Evolutionary conservation across 2,888 invertebrate genomes (phyloP).

Genomic region (Megalurothrips usitatus): DNA sequence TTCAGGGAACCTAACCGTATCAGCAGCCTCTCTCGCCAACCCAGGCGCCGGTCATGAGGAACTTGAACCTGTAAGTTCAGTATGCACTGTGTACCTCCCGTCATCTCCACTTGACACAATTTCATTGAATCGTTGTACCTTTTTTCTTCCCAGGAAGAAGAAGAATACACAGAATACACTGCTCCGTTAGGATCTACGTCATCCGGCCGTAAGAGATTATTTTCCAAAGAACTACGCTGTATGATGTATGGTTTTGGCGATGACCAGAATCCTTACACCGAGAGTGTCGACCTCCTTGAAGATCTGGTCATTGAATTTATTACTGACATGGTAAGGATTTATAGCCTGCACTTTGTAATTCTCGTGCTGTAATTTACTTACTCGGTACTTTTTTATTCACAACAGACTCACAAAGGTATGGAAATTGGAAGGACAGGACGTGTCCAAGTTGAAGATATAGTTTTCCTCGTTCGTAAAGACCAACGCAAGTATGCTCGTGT

Average conservation of each 20-base stretch:
- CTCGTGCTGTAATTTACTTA: conserved; percentile 32
- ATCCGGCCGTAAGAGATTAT: conserved; percentile 72
- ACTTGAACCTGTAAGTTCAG: not conserved
- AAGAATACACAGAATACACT: conserved; percentile 63
- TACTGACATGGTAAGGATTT: conserved; percentile 72
- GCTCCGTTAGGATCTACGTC: conserved; percentile 62
- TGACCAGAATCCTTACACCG: conserved; percentile 97
- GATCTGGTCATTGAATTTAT: conserved; percentile 97
- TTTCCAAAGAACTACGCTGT: conserved; percentile 87
- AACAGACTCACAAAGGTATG: conserved; percentile 76
- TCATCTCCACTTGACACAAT: not conserved
- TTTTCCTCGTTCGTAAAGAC: conserved; percentile 93
- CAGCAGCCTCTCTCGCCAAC: not conserved
- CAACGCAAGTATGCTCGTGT: conserved; percentile 94
- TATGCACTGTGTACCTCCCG: not conserved
- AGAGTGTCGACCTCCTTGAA: conserved; percentile 95
- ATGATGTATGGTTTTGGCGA: conserved; percentile 99
- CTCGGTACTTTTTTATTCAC: conserved; percentile 36
- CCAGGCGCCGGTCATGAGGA: not conserved
- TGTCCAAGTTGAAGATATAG: conserved; percentile 97
- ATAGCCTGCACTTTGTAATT: conserved; percentile 23
- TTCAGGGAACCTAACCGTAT: not conserved
- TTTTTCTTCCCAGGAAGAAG: conserved; percentile 54
- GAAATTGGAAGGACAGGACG: conserved; percentile 94
- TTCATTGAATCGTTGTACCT: not conserved